Evolutionary conservation across 2,113 vertebrate species (phyloP), one percentile per base, ranked within the genome.

Genomic region (Scatophagus argus): DNA sequence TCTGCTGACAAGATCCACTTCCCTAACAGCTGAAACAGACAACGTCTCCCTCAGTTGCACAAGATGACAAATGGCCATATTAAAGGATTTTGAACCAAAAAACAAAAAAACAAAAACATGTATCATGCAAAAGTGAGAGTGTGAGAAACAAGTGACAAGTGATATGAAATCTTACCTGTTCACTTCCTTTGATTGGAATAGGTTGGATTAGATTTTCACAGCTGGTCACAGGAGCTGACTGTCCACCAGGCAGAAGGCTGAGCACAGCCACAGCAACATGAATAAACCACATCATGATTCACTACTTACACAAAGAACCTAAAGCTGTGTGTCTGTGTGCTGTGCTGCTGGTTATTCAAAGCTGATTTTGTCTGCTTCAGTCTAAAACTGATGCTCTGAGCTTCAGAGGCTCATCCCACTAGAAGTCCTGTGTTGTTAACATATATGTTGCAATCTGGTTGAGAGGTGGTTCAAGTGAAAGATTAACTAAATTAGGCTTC

Each of bases 11-110:
- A 1, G 1, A 10, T 84, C 90, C 90, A 93, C 41, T 36, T 87
- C 1, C 89, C 90, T 31, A 89, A n/a, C 23, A 93, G 52, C 89
- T 91, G 69, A 29, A 84, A 76, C 9, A 70, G 11, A 76, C 7
- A 0, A 4, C 0, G 1, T 39, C 39, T 23, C 19, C 4, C n/a
- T 59, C 36, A 74, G 32, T 46, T 29, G 2, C 2, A 14, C 14
- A 10, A 39, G n/a, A 77, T 36, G 23, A 52, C 12, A 27, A 3
- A 21, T 21, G 11, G 9, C 54, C 3, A 23, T 13, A n/a, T 41
- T 4, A 16, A 46, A 13, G 25, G 25, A 34, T 2, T 44, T n/a
- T n/a, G n/a, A n/a, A n/a, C n/a, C n/a, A n/a, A n/a, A n/a, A n/a
- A n/a, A n/a, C n/a, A n/a, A n/a, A n/a, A n/a, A n/a, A n/a, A n/a